These are phyloP conservation scores for Chromobotia macracanthus DNA, from an alignment of 2,797 vertebrate genomes.

Conservation along the genomic window DNA sequence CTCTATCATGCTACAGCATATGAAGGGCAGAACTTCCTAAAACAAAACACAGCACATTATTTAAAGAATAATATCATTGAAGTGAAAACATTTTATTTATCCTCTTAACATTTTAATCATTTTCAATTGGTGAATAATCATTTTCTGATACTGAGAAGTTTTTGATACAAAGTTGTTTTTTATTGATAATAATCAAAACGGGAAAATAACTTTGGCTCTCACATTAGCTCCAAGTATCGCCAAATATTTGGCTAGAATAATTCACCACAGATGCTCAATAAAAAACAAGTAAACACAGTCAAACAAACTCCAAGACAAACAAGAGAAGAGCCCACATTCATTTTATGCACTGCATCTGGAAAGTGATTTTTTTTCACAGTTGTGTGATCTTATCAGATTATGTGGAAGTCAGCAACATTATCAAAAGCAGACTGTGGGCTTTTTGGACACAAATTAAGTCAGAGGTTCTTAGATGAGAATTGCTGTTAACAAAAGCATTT, in stretches of 20 bases:
- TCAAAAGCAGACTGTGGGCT: constrained; percentile 33
- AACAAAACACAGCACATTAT: not conserved
- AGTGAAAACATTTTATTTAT: not conserved
- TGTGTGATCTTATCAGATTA: constrained; percentile 46
- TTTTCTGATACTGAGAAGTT: not conserved
- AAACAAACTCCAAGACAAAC: constrained; percentile 47
- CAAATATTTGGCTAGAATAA: constrained; percentile 58
- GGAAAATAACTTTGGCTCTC: not conserved
- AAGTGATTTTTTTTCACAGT: constrained; percentile 31
- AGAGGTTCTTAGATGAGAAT: constrained; percentile 5
- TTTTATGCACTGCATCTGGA: constrained; percentile 20
- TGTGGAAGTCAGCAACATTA: constrained; percentile 49
- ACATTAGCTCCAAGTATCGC: constrained; percentile 31
- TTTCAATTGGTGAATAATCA: no score
- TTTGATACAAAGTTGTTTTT: not conserved
- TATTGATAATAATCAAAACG: not conserved
- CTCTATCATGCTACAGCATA: not conserved
- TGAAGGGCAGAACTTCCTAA: not conserved
- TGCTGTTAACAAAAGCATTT: constrained; percentile 35
- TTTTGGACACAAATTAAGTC: constrained; percentile 27
- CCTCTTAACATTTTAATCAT: no score
- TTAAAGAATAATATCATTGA: not conserved
- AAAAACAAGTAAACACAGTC: constrained; percentile 55
- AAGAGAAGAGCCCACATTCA: not conserved
- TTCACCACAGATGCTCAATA: constrained; percentile 55